phyloP scores from a whole-genome alignment of 2,797 vertebrate genomes.

The Sebastes kiyomatsui region DNA sequence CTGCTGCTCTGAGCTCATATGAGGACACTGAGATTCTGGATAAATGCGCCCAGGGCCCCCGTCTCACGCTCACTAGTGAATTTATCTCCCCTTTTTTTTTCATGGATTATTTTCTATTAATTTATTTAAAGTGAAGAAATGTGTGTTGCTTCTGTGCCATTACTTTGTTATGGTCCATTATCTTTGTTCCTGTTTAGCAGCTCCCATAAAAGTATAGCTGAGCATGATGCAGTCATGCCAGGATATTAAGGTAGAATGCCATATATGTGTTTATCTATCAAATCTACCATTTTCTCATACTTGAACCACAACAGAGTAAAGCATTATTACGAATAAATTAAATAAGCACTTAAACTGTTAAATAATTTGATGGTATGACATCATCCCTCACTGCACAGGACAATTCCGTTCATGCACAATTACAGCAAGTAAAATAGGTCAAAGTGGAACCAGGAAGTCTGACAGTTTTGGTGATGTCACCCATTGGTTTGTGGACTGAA shows the following conservation, averaged over 20 bases:
- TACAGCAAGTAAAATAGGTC: not conserved
- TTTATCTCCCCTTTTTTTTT: not conserved
- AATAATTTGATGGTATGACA: not conserved
- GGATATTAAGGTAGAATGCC: not conserved
- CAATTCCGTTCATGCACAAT: not conserved
- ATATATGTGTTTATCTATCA: not conserved
- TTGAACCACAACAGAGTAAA: not conserved
- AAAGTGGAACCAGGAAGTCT: not conserved
- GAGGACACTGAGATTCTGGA: slow-evolving; percentile 5
- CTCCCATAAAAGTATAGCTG: not conserved
- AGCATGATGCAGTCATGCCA: not conserved
- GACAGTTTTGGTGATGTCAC: not conserved
- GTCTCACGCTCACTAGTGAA: not conserved
- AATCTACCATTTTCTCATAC: not conserved
- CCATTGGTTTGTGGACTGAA: not conserved
- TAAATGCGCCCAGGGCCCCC: not conserved
- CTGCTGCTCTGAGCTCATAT: not conserved
- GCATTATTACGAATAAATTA: not conserved
- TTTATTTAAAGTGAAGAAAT: not conserved
- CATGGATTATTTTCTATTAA: not conserved
- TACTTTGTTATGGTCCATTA: too few species aligned
- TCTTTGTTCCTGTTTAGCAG: not conserved
- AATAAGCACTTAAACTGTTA: not conserved
- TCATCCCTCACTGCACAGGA: not conserved
- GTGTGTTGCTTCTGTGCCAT: not conserved